Base-by-base conservation (phyloP, 2,113 vertebrate genomes). In the Podiceps cristatus region DNA sequence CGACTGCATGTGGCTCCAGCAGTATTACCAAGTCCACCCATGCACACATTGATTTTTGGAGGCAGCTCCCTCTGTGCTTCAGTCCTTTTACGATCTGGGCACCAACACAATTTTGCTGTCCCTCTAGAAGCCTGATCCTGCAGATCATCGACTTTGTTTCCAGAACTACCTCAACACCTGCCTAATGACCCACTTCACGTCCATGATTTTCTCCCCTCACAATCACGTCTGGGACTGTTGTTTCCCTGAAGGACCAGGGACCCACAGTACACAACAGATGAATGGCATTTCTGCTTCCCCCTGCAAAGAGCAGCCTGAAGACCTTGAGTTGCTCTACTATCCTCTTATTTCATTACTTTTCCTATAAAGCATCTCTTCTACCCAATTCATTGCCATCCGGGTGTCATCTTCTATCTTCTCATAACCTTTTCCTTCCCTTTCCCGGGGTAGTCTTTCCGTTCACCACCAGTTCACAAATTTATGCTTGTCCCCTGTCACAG, bases 1-100 rank as follows among this genome's bases (percentile, higher is more conserved):
- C 0, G 0, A 45, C 9, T 7, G 11, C 35, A 22, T 7, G 16
- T 35, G 49, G 7, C 42, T 68, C 20, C 55, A 69, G 55, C 27
- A 13, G 13, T 27, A 17, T 80, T 58, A n/a, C 42, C 10, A 35
- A 45, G 13, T 29, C 45, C 20, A 64, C 71, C 18, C 33, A 5
- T 31, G 20, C 11, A 52, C 12, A 33, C 49, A 7, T 3, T 2
- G 9, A 25, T 9, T 24, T 49, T 18, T 42, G 52, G 47, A 31
- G 29, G 42, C 22, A 63, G 18, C 15, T 81, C 28, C 28, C 28
- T 80, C 45, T 12, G 16, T 33, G 5, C 27, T 62, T 66, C 31
- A 73, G 12, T 33, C 40, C 35, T 15, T 33, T 33, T 37, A 13
- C 22, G 63, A 69, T 35, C 5, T 10, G 44, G 33, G 33, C 35